Evolutionary conservation across 2,113 vertebrate genomes (phyloP).

Genomic region (Piprites chloris): DNA sequence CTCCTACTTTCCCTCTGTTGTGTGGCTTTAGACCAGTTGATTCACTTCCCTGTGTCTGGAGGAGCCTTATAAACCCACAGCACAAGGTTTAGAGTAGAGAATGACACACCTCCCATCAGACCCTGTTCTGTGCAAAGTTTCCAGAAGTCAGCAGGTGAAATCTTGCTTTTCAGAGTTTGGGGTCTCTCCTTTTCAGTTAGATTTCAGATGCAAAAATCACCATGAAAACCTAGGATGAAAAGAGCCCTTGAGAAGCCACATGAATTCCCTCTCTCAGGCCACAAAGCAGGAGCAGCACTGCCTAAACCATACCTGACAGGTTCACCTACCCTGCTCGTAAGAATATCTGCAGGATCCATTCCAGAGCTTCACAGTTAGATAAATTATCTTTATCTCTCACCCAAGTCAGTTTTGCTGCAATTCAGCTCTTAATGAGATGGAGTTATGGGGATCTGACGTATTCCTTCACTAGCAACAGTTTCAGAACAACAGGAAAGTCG

Average conservation of each 20-base stretch:
- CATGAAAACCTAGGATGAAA: background rate
- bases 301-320: background rate
- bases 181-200: background rate
- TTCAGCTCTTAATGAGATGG: constrained; percentile 29
- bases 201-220: background rate
- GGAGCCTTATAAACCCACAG: background rate
- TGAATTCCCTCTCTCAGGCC: background rate
- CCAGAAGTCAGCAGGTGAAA: background rate
- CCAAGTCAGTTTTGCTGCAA: background rate
- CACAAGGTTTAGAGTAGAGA: background rate
- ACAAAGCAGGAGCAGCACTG: background rate
- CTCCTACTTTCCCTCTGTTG: background rate
- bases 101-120: background rate
- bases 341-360: background rate
- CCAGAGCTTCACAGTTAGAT: background rate
- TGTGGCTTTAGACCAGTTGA: background rate
- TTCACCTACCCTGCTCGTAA: background rate
- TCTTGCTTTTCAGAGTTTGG: background rate
- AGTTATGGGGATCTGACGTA: background rate
- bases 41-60: background rate
- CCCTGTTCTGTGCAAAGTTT: background rate
- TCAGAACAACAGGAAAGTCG: constrained; percentile 36
- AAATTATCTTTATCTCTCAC: background rate
- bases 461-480: constrained; percentile 18
- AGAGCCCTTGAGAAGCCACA: background rate